Evolutionary conservation across 2,113 vertebrate genomes (phyloP).

Genomic region (Calidris pygmaea): DNA sequence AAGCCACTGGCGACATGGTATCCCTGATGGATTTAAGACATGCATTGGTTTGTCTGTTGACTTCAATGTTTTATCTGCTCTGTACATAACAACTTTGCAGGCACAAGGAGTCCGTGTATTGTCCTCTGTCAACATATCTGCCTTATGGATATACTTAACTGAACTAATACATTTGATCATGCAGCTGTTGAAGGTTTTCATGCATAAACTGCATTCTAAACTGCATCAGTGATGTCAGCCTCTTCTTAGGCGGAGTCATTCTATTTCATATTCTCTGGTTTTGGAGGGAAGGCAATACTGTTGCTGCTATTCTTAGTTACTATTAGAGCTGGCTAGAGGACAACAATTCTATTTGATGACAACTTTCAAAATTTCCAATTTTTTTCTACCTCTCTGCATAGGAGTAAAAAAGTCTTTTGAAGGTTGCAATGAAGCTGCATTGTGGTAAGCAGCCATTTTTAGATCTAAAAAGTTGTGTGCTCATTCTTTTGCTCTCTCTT

Average conservation of each 20-base stretch:
- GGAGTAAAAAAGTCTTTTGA: not conserved
- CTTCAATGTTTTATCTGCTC: not conserved
- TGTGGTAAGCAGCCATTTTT: not conserved
- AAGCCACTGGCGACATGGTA: not conserved
- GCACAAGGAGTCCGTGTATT: not conserved
- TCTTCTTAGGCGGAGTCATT: not conserved
- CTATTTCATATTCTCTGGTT: not conserved
- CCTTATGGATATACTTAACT: not conserved
- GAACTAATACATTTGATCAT: not conserved
- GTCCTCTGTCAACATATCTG: not conserved
- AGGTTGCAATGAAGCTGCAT: not conserved
- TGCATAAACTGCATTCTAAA: not conserved
- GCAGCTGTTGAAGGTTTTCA: not conserved
- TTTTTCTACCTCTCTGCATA: not conserved
- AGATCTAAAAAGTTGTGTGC: not conserved
- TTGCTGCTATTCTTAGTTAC: not conserved
- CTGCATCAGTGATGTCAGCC: not conserved
- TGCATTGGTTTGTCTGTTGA: not conserved
- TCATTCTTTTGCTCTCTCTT: not conserved
- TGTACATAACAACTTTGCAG: not conserved
- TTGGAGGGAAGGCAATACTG: not conserved
- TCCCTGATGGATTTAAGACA: not conserved
- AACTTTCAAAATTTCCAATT: not conserved
- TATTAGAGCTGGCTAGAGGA: not conserved
- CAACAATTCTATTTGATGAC: not conserved